Evolutionary conservation across 2,113 vertebrate species (phyloP).

Genomic region (Myrmecobius fasciatus): DNA sequence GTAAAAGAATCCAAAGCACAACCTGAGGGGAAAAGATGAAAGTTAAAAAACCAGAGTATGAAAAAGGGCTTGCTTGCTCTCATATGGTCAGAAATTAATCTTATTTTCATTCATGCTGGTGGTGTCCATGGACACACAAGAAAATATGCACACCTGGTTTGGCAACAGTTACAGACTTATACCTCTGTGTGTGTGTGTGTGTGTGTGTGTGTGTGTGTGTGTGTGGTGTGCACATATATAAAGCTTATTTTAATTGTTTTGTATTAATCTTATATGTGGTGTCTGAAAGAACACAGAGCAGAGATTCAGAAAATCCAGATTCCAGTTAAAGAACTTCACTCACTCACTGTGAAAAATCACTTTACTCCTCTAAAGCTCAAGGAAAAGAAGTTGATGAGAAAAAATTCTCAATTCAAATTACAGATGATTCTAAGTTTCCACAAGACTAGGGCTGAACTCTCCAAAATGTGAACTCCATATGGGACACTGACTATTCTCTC

Average conservation of each 20-base stretch:
- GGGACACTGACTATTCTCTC: background rate
- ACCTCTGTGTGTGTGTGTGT: background rate
- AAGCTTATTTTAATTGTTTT: background rate
- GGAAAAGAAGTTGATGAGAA: no score
- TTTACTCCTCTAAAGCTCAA: background rate
- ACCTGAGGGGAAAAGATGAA: background rate
- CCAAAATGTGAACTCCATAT: background rate
- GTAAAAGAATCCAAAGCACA: background rate
- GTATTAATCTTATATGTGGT: background rate
- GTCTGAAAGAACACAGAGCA: background rate
- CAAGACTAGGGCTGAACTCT: background rate
- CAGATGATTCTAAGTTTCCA: background rate
- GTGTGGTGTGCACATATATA: no score
- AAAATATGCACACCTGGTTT: background rate
- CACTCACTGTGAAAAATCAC: background rate
- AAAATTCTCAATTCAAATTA: no score
- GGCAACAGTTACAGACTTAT: background rate
- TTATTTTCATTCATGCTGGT: background rate
- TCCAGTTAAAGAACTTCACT: no score
- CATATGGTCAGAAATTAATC: background rate
- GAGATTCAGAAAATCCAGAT: background rate
- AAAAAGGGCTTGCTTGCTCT: background rate
- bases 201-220: fast-evolving
- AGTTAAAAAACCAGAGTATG: background rate
- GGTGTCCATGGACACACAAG: background rate